Evolutionary conservation across 2,888 invertebrate species (phyloP).

Genomic region (Chrysolina americana): DNA sequence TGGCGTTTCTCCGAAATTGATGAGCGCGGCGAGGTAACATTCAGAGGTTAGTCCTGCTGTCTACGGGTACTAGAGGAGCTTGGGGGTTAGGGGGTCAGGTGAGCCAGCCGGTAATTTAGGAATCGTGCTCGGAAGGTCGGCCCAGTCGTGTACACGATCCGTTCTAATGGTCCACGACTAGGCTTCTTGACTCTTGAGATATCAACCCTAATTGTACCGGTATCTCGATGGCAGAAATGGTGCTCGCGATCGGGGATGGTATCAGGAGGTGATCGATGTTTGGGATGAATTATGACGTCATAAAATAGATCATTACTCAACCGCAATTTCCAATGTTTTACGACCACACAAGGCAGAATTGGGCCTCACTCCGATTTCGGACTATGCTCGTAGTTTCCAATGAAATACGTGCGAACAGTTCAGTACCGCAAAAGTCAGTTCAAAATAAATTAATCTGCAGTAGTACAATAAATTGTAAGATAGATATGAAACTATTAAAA

Average conservation of each 20-base stretch:
- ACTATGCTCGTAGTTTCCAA: too few relatives aligned
- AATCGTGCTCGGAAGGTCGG: slow-evolving; percentile 50
- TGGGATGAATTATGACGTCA: too few relatives aligned
- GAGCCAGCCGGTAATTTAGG: slow-evolving; percentile 45
- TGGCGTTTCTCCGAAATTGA: slow-evolving; percentile 46
- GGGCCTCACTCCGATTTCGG: too few relatives aligned
- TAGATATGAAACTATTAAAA: too few relatives aligned
- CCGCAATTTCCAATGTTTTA: too few relatives aligned
- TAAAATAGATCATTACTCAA: too few relatives aligned
- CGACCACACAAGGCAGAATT: too few relatives aligned
- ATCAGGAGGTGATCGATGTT: neutral
- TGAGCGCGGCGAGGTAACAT: slow-evolving; percentile 42
- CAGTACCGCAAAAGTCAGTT: too few relatives aligned
- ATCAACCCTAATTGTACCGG: slow-evolving; percentile 49
- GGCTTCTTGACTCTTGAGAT: slow-evolving; percentile 48
- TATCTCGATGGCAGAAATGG: slow-evolving; percentile 14
- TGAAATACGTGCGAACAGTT: too few relatives aligned
- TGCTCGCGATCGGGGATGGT: neutral
- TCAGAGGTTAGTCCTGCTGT: slow-evolving; percentile 45
- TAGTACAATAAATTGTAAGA: too few relatives aligned
- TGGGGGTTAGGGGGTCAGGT: slow-evolving; percentile 42
- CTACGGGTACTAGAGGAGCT: slow-evolving; percentile 29
- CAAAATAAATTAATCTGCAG: too few relatives aligned
- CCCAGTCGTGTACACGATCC: slow-evolving; percentile 51
- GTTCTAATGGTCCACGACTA: slow-evolving; percentile 51